A percentile compares a stretch with the other conserved stretches of the same genome.
phyloP scores from a whole-genome alignment of 2,888 invertebrate species.

The Cactoblastis cactorum region DNA sequence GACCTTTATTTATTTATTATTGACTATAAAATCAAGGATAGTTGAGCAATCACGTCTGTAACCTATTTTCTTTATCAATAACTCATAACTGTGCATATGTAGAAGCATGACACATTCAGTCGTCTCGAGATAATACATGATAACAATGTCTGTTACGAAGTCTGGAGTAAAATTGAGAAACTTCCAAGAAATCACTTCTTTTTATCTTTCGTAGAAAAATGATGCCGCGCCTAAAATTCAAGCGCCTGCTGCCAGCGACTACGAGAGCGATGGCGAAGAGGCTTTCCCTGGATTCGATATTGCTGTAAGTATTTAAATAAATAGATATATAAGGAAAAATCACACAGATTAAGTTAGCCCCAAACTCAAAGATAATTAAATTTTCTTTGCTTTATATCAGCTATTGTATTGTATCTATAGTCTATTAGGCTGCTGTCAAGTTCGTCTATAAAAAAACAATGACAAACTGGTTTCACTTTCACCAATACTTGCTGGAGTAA shows the following conservation, averaged over 20 bases:
- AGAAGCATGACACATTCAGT: neutral
- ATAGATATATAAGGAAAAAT: too few species aligned
- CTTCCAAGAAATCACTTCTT: neutral
- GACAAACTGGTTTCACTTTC: slow-evolving; percentile 24
- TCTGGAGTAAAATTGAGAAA: neutral
- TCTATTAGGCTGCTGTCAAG: neutral
- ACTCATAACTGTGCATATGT: neutral
- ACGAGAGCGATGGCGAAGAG: slow-evolving; percentile 74
- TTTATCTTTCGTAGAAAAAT: slow-evolving; percentile 46
- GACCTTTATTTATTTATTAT: too few species aligned
- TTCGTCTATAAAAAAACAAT: neutral
- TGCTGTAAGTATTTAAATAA: slow-evolving; percentile 59
- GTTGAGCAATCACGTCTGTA: neutral
- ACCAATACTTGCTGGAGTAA: neutral
- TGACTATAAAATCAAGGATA: slow-evolving; percentile 5
- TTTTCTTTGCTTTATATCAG: too few species aligned
- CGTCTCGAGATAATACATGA: neutral
- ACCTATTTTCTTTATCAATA: slow-evolving; percentile 13
- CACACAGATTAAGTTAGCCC: too few species aligned
- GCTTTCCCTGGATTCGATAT: slow-evolving; percentile 67
- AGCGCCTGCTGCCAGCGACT: slow-evolving; percentile 53
- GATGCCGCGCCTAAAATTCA: slow-evolving; percentile 53
- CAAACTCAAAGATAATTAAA: too few species aligned
- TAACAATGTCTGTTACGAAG: slow-evolving; percentile 4
- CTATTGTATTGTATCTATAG: too few species aligned